These are phyloP conservation scores for Drosophila macrospina DNA, from an alignment of 2,888 invertebrate genomes.

Conservation along the genomic window DNA sequence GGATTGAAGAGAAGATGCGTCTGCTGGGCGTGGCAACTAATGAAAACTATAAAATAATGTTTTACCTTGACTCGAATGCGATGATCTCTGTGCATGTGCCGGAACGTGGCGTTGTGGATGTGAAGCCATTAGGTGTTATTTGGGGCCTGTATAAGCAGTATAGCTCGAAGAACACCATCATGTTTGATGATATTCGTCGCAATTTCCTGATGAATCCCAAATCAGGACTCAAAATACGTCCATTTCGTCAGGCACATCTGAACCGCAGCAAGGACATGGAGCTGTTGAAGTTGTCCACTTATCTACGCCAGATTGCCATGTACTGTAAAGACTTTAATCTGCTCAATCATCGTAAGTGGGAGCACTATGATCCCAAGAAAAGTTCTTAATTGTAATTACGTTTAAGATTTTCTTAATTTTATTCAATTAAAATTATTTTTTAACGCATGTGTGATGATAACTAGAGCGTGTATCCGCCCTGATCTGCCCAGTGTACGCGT, in stretches of 20 bases:
- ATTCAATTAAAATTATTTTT: constrained; percentile 69
- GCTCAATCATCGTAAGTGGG: constrained; percentile 97
- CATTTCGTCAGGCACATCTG: constrained; percentile 95
- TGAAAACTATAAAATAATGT: constrained; percentile 95
- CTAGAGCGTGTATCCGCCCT: constrained; percentile 83
- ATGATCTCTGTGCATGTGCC: constrained; percentile 98
- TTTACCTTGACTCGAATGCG: constrained; percentile 95
- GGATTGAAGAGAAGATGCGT: constrained; percentile 99
- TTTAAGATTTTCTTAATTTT: constrained; percentile 65
- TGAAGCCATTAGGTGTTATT: constrained; percentile 97
- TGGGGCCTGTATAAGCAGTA: constrained; percentile 98
- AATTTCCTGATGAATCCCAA: constrained; percentile 99
- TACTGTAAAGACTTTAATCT: constrained; percentile 92
- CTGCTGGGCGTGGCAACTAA: constrained; percentile 94
- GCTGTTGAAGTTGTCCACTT: constrained; percentile 91
- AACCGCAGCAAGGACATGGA: constrained; percentile 94
- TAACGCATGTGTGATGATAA: constrained; percentile 36
- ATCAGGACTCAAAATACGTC: constrained; percentile 94
- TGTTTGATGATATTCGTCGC: constrained; percentile 98
- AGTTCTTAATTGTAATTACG: constrained; percentile 47
- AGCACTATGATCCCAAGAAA: constrained; percentile 88
- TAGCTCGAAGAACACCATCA: constrained; percentile 96
- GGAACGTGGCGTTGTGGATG: constrained; percentile 96
- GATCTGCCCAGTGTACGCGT: constrained; percentile 90
- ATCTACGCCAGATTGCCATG: constrained; percentile 93